phyloP scores from a whole-genome alignment of 2,888 invertebrate species.

The Invenusta paracnida region DNA sequence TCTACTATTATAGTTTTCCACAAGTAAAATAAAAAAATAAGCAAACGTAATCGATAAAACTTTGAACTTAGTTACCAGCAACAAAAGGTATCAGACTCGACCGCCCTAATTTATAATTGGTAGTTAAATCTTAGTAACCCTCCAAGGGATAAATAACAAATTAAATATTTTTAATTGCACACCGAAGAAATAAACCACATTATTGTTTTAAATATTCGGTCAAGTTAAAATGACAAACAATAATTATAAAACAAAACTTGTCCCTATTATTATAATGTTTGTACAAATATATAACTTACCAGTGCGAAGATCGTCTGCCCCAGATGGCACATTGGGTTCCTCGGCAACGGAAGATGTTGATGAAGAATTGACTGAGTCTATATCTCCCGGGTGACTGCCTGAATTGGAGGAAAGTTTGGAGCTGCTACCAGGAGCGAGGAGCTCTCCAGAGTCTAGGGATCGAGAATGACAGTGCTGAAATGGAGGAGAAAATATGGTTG shows the following conservation, averaged over 20 bases:
- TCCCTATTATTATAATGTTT: no score
- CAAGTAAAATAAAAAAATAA: no score
- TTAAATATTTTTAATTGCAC: not conserved
- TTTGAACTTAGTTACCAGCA: no score
- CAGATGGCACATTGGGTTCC: not conserved
- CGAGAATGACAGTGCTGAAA: not conserved
- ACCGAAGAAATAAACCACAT: not conserved
- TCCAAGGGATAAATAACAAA: not conserved
- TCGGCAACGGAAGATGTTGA: not conserved
- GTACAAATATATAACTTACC: not conserved
- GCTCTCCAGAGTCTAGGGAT: not conserved
- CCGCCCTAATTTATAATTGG: no score
- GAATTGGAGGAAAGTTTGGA: not conserved
- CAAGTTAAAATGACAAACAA: no score
- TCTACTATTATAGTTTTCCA: no score
- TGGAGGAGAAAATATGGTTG: no score
- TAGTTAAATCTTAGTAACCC: not conserved
- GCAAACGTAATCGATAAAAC: no score
- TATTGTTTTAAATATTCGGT: no score
- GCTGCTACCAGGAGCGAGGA: not conserved
- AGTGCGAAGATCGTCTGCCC: not conserved
- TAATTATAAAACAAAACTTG: no score
- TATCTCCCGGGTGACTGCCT: not conserved
- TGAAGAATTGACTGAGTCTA: not conserved
- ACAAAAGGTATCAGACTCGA: no score